Evolutionary conservation across 2,888 invertebrate species (phyloP), one percentile per base, ranked within the genome.

Genomic region (Hypselothyrea guttata): DNA sequence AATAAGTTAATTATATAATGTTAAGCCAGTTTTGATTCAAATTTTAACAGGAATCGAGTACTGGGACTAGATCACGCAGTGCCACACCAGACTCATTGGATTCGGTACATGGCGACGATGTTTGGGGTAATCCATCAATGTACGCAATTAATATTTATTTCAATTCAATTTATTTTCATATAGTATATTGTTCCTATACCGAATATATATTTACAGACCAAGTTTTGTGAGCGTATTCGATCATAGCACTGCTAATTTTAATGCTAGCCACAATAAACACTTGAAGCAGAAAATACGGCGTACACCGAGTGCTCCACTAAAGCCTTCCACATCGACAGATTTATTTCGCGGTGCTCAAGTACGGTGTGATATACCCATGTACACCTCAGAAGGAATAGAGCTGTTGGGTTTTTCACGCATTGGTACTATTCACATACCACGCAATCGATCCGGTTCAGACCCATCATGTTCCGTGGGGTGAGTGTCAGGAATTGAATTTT

Each of bases 71-170:
- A 89, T 95, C 96, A 69, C 93, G 96, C 69, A 96, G 96, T 89
- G 96, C 96, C 70, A 96, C 96, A 53, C 96, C 96, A 22, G 96
- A 96, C 91, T 96, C 96, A 28, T 90, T 96, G 87, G 96, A 96
- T 90, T 96, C 96, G 44, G 91, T 93, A 82, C 92, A 93, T 63
- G 93, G 92, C 71, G 93, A 88, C 47, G 93, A 90, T 53, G 86
- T 85, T 22, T 90, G 90, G 90, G 86, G 86, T 56, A 89, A 86
- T 69, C 59, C 86, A 52, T 84, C 86, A 52, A 87, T 87, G 89
- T 90, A 83, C 83, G 87, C 76, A 46, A 7, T 22, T 1, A 0
- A 7, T 5, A 31, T 2, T 31, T 8, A 7, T 1, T n/a, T 4
- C 4, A 12, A 7, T 7, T 12, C 8, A 33, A 1, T 0, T 9